Percentiles rank a stretch among this genome's conserved stretches.
Evolutionary conservation across 2,888 invertebrate species (phyloP).

Genomic region (Leptinotarsa rubiginosa): DNA sequence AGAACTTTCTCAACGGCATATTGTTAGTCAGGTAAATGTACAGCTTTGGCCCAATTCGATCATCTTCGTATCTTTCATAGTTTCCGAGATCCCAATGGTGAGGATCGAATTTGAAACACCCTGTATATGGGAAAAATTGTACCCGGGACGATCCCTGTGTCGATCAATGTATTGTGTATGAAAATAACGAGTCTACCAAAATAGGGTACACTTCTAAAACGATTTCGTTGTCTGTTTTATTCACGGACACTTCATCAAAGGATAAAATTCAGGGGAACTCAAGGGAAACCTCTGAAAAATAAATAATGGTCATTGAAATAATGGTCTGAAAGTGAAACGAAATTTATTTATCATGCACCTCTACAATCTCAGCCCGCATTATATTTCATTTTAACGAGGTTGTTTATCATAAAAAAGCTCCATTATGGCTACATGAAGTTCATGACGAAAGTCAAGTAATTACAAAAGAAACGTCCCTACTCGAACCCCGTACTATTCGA

Average conservation of each 20-base stretch:
- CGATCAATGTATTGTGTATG: too few relatives aligned
- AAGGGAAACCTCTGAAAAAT: conserved; percentile 23
- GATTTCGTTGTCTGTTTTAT: neutral
- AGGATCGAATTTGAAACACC: too few relatives aligned
- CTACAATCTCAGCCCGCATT: conserved; percentile 20
- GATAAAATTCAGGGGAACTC: conserved; percentile 18
- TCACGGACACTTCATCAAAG: conserved; percentile 22
- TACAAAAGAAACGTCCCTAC: conserved; percentile 34
- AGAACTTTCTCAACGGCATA: too few relatives aligned
- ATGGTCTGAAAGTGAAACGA: conserved; percentile 22
- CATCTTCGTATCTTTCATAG: too few relatives aligned
- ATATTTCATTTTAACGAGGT: conserved; percentile 31
- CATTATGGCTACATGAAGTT: conserved; percentile 29
- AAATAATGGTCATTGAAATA: conserved; percentile 21
- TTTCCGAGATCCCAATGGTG: too few relatives aligned
- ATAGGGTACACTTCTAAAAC: too few relatives aligned
- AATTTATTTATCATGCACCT: conserved; percentile 27
- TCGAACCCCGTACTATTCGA: conserved; percentile 23
- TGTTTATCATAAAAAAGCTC: conserved; percentile 34
- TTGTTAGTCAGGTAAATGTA: too few relatives aligned
- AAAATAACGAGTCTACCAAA: too few relatives aligned
- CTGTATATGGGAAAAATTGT: too few relatives aligned
- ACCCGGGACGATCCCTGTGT: too few relatives aligned
- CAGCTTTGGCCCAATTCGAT: too few relatives aligned
- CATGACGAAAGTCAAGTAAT: conserved; percentile 40